Evolutionary conservation across 1,140 invertebrate genomes (phyloP).

Genomic region (Anastrepha obliqua): DNA sequence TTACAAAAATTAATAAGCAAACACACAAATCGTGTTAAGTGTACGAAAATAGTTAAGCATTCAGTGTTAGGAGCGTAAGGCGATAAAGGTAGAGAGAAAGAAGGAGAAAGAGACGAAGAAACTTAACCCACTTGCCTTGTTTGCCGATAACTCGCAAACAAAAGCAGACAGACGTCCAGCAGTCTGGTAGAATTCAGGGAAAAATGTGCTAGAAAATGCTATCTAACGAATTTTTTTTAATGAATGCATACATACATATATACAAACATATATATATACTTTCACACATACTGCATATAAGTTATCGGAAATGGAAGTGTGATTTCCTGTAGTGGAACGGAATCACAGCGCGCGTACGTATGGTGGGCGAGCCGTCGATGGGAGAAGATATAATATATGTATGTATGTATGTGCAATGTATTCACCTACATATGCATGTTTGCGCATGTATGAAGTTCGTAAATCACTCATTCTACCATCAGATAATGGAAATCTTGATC

Average conservation of each 20-base stretch:
- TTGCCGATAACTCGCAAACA: slow-evolving; percentile 8
- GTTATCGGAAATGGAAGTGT: slow-evolving; percentile 5
- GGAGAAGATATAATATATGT: neutral
- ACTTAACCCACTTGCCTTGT: neutral
- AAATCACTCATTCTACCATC: neutral
- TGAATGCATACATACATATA: neutral
- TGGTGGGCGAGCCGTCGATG: too few relatives aligned
- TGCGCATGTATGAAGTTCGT: neutral
- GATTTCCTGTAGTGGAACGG: slow-evolving; percentile 3
- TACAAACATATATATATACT: neutral
- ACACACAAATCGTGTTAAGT: neutral
- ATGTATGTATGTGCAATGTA: neutral
- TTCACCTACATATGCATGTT: neutral
- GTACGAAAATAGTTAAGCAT: neutral
- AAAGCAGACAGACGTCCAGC: slow-evolving; percentile 15
- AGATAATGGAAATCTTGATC: slow-evolving; percentile 10
- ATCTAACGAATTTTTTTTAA: neutral
- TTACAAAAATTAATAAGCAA: slow-evolving; percentile 36
- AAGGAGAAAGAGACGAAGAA: neutral
- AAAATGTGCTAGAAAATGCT: neutral
- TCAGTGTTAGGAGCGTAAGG: neutral
- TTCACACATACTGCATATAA: neutral
- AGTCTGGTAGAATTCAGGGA: neutral
- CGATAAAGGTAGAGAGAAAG: neutral
- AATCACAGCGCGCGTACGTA: neutral